These are phyloP conservation scores for Acronicta psi DNA, from an alignment of 2,888 invertebrate species.

Conservation along the genomic window DNA sequence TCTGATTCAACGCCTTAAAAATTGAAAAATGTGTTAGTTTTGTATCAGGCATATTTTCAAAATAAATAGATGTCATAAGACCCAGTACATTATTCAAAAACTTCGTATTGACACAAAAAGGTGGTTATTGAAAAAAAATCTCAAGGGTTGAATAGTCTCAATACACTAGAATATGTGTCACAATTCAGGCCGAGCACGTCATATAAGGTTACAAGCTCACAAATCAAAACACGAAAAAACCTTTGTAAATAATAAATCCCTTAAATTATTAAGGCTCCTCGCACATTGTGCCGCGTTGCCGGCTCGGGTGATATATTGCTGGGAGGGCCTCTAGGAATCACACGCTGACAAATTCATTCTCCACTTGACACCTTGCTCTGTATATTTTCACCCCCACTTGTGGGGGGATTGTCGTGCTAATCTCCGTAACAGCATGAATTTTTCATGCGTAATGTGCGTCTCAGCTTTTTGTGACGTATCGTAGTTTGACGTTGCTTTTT, in stretches of 20 bases:
- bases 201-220: conserved; percentile 24
- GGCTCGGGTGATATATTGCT: conserved; percentile 70
- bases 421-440: conserved; percentile 63
- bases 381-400: conserved; percentile 46
- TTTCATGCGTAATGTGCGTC: conserved; percentile 57
- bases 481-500: conserved; percentile 25
- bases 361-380: conserved; percentile 74
- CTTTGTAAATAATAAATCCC: conserved; percentile 49
- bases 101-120: too few species aligned
- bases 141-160: not conserved
- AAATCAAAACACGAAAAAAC: conserved; percentile 51
- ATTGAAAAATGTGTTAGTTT: too few species aligned
- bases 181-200: conserved; percentile 1
- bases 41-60: too few species aligned
- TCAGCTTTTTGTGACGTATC: conserved; percentile 47
- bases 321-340: conserved; percentile 74
- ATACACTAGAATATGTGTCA: conserved; percentile 14
- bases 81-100: too few species aligned
- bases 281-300: conserved; percentile 41
- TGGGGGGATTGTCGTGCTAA: conserved; percentile 57
- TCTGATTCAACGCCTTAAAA: too few species aligned
- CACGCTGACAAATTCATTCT: conserved; percentile 83
- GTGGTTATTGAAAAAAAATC: too few species aligned
- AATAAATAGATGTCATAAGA: too few species aligned
- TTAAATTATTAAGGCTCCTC: conserved; percentile 47